These are phyloP conservation scores for Melinaea menophilus DNA, from an alignment of 2,888 invertebrate species.

Conservation along the genomic window DNA sequence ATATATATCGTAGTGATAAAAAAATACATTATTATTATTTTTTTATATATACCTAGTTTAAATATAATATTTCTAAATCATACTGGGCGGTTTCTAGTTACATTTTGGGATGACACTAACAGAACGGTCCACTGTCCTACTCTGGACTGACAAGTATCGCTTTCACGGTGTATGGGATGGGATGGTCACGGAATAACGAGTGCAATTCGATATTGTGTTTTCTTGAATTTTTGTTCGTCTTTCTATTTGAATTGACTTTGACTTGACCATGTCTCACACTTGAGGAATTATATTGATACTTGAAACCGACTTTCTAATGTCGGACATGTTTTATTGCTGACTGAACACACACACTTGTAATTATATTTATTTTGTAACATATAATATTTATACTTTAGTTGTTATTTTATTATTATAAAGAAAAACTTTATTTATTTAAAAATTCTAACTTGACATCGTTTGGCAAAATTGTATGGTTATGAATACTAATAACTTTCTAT, in stretches of 20 bases:
- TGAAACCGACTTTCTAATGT: conserved; percentile 1
- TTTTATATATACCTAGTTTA: too few relatives aligned
- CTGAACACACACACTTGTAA: too few relatives aligned
- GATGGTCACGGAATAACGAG: conserved; percentile 33
- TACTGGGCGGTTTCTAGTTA: conserved; percentile 42
- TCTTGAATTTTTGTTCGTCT: conserved; percentile 21
- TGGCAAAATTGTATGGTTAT: too few relatives aligned
- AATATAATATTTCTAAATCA: conserved; percentile 25
- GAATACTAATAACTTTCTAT: too few relatives aligned
- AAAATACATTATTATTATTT: too few relatives aligned
- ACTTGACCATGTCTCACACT: conserved; percentile 17
- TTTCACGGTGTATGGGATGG: conserved; percentile 41
- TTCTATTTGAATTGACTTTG: conserved; percentile 20
- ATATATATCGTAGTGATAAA: too few relatives aligned
- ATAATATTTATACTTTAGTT: too few relatives aligned
- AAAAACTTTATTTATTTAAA: too few relatives aligned
- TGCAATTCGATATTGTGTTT: conserved; percentile 38
- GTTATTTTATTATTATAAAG: too few relatives aligned
- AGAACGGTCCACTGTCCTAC: conserved; percentile 30
- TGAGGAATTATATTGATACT: conserved; percentile 10
- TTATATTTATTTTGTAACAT: too few relatives aligned
- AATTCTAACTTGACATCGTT: too few relatives aligned
- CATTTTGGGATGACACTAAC: conserved; percentile 45
- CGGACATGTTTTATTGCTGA: not conserved
- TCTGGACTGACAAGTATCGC: conserved; percentile 44